Base-by-base conservation (phyloP, 2,113 vertebrate species). In the Oncorhynchus nerka region DNA sequence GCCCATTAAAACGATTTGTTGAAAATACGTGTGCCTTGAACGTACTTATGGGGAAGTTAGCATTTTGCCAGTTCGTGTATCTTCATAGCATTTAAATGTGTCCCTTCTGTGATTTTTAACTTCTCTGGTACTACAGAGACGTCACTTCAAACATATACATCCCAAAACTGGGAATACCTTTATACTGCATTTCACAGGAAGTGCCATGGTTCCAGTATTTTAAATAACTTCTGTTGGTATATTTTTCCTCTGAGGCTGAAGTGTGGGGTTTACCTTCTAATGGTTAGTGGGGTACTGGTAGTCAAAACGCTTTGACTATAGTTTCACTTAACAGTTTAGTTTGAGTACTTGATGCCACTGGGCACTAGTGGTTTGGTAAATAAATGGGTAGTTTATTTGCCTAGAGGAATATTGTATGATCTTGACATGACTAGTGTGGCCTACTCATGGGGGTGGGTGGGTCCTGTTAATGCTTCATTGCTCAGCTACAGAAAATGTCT, bases 1-100 rank as follows among this genome's bases (percentile, higher is more conserved):
- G 97, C 97, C 94, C 95, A 98, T 99, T 99, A 99, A 96, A 93
- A 92, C 87, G 92, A 86, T 91, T 86, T 91, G 90, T 93, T 91
- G 89, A 93, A 93, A 83, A 92, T 89, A 84, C 86, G 84, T 91
- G 92, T 94, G 92, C 91, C 89, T 94, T 91, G 72, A 87, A 55
- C 75, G 79, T 22, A 32, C 13, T 75, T 84, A 84, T 87, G 87
- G 85, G 85, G 79, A 45, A 32, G 64, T 55, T 48, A 7, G 16
- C 11, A 12, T 20, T 39, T 68, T 26, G 11, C 16, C 5, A 19
- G 9, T 34, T 34, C 6, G 5, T 19, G 66, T 67, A 28, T 68
- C 39, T 45, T 45, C 8, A 45, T 45, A 45, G 39, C 39, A 45
- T 45, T 45, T 45, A 3, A 45, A 45, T 34, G 66, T 34, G 20